Base-by-base conservation (phyloP, 1,140 invertebrate genomes). In the Cephus cinctus region DNA sequence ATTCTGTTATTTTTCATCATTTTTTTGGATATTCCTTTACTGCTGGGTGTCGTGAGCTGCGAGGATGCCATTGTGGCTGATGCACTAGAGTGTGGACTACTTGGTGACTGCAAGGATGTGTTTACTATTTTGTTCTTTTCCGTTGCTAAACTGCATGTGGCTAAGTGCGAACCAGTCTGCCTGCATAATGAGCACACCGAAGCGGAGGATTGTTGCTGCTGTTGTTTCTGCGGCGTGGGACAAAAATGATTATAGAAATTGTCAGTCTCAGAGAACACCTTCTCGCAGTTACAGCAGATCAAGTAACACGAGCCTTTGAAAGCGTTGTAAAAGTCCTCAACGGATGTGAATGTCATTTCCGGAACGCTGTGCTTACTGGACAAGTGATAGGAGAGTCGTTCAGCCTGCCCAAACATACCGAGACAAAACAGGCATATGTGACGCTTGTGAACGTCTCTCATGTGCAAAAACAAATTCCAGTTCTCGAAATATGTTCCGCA, bases 401-500 rank as follows among this genome's bases (percentile, higher is more conserved):
- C 87, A n/a, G 86, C 83, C 53, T 83, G 82, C 18, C 84, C 83
- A 73, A 89, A 90, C 76, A 90, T 85, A 41, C 86, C 85, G 25
- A 89, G 76, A 61, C 89, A 91, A 69, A 86, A 88, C 8, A 90
- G 67, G 63, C 89, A 92, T 54, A 89, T 87, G 60, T 85, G 86
- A 27, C 86, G 80, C 50, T 84, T 83, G 65, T 92, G 88, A 14
- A 85, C 79, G 54, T 90, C 86, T 36, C 85, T 77, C 85, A 90
- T 90, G 56, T 92, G 89, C 8, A 88, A 65, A 66, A 89, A 90
- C 20, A 90, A 73, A 73, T 90, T 88, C 86, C 88, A 90, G 54
- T 87, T 87, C 71, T 90, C 87, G 73, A 88, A 89, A 56, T 90
- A 89, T 2, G 83, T 87, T 18, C 83, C 85, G 67, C 89, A 92